A percentile compares a stretch with the other conserved stretches of the same genome.
phyloP scores from a whole-genome alignment of 2,888 invertebrate species.

The Graphium colonna region DNA sequence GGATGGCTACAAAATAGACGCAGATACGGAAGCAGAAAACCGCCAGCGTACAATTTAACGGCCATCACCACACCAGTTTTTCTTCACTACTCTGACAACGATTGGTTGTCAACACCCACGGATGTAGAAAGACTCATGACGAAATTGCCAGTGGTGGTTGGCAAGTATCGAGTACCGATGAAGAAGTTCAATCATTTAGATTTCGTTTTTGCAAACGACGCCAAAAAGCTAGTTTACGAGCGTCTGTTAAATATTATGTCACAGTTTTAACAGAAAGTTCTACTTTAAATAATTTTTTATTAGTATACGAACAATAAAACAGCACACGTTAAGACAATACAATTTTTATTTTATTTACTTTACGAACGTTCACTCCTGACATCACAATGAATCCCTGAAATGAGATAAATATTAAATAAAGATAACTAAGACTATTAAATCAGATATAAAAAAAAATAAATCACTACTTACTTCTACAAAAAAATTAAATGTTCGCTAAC shows the following conservation, averaged over 20 bases:
- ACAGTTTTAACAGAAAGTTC: conserved; percentile 38
- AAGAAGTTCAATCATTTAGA: conserved; percentile 78
- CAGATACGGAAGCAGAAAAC: conserved; percentile 65
- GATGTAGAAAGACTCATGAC: conserved; percentile 64
- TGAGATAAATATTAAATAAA: conserved; percentile 4
- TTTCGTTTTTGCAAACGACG: conserved; percentile 79
- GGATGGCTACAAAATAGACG: conserved; percentile 60
- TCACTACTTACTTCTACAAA: neutral
- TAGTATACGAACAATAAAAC: conserved; percentile 18
- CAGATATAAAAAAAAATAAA: neutral
- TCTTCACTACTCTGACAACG: conserved; percentile 74
- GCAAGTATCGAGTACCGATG: conserved; percentile 67
- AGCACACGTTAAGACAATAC: neutral
- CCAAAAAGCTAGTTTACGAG: conserved; percentile 79
- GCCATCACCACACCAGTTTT: conserved; percentile 68
- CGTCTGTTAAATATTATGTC: conserved; percentile 67
- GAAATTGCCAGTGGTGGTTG: conserved; percentile 61
- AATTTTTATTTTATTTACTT: neutral
- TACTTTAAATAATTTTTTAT: too few species aligned
- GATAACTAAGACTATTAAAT: neutral
- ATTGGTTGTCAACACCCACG: conserved; percentile 67
- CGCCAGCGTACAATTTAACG: conserved; percentile 72
- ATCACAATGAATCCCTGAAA: conserved; percentile 10
- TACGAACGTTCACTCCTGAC: conserved; percentile 10
- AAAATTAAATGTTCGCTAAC: conserved; percentile 27